A percentile compares a stretch with the other conserved stretches of the same genome.
phyloP scores from a whole-genome alignment of 2,113 vertebrate species.

The Aepyceros melampus region DNA sequence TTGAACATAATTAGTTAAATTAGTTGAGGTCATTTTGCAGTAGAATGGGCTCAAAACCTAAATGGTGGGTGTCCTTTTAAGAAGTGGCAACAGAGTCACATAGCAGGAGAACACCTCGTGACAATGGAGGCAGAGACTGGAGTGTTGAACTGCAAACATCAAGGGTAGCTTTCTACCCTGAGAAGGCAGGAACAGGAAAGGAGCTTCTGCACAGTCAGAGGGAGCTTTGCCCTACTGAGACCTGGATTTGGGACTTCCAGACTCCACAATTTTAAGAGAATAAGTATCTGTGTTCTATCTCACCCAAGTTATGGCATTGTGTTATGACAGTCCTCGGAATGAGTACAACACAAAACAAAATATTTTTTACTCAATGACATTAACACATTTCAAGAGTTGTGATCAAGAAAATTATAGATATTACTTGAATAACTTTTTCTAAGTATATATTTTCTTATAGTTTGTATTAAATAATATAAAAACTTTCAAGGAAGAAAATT shows the following conservation, averaged over 20 bases:
- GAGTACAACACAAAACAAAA: background rate
- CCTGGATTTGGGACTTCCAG: background rate
- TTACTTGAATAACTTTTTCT: background rate
- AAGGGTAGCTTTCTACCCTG: background rate
- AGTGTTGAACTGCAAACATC: background rate
- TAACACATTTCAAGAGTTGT: background rate
- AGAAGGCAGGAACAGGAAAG: background rate
- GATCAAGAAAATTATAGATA: background rate
- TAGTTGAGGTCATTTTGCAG: background rate
- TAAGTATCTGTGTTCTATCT: background rate
- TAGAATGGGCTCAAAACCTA: background rate
- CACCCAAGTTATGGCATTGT: background rate
- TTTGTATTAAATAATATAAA: background rate
- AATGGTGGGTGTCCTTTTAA: background rate
- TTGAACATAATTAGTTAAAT: background rate
- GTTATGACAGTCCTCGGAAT: background rate
- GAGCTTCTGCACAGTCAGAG: background rate
- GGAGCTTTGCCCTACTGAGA: rapidly evolving
- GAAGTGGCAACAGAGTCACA: background rate
- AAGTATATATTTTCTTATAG: background rate
- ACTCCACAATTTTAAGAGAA: background rate
- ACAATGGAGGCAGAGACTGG: background rate
- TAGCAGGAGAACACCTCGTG: rapidly evolving
- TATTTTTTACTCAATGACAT: background rate
- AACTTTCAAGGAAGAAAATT: background rate